These are phyloP conservation scores for Platerodrilus igneus DNA, from an alignment of 2,888 invertebrate genomes.

Conservation along the genomic window DNA sequence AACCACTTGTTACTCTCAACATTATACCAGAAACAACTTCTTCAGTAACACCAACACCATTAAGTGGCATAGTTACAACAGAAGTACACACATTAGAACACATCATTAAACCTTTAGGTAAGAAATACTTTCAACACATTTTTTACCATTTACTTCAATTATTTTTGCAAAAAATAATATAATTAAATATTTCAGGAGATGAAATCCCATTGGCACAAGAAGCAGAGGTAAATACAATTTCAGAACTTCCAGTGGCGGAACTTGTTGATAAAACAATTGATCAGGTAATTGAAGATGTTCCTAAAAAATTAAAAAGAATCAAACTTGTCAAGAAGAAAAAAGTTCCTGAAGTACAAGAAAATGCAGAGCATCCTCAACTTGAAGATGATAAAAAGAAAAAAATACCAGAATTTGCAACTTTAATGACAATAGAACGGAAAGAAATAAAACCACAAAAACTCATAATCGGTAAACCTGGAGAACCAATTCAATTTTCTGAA, in stretches of 20 bases:
- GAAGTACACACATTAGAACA: slow-evolving; percentile 13
- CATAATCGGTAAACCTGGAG: slow-evolving; percentile 54
- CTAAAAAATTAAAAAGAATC: slow-evolving; percentile 14
- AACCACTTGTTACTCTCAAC: slow-evolving; percentile 4
- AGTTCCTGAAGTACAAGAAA: slow-evolving; percentile 16
- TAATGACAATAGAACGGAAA: slow-evolving; percentile 56
- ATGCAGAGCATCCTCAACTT: slow-evolving; percentile 18
- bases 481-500: slow-evolving; percentile 57
- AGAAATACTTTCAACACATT: slow-evolving; percentile 19
- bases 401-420: slow-evolving; percentile 13
- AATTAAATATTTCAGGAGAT: too few relatives aligned
- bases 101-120: slow-evolving; percentile 12
- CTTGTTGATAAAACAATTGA: slow-evolving; percentile 3
- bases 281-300: slow-evolving; percentile 18
- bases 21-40: slow-evolving; percentile 7
- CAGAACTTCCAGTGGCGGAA: slow-evolving; percentile 15
- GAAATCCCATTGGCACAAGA: too few relatives aligned
- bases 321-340: slow-evolving; percentile 9
- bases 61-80: slow-evolving; percentile 9
- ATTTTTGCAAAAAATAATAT: too few relatives aligned
- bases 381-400: slow-evolving; percentile 34
- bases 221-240: slow-evolving; percentile 11
- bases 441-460: slow-evolving; percentile 56
- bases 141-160: slow-evolving; percentile 12
- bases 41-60: slow-evolving; percentile 7